Conservation (phyloP, 2,113 vertebrate genomes). For the Notarius lentiginosus region DNA sequence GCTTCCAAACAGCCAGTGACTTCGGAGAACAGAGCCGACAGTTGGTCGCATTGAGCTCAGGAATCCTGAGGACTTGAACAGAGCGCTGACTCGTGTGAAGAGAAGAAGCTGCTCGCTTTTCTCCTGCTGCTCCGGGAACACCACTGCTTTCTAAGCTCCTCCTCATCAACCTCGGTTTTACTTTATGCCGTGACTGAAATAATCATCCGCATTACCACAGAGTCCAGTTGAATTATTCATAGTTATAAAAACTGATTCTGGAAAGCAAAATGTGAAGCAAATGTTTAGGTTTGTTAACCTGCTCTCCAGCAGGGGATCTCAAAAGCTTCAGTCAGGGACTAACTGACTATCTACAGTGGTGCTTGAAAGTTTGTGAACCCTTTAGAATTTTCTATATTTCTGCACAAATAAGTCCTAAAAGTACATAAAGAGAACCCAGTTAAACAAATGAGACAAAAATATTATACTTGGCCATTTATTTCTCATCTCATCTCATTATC, state of each 20-base stretch:
- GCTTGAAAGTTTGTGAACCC: too few relatives aligned
- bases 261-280: background rate
- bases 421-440: too few relatives aligned
- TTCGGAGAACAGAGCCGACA: slow-evolving; percentile 10
- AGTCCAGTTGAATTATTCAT: background rate
- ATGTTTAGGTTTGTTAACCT: background rate
- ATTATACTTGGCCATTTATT: too few relatives aligned
- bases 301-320: background rate
- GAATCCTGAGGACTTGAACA: slow-evolving; percentile 1
- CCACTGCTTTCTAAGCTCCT: slow-evolving; percentile 30
- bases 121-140: slow-evolving; percentile 6
- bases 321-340: background rate
- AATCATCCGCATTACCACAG: background rate
- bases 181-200: background rate
- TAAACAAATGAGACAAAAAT: too few relatives aligned
- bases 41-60: slow-evolving; percentile 15
- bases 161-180: slow-evolving; percentile 13
- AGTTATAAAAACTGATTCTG: background rate
- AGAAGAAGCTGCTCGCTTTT: background rate
- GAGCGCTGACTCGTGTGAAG: background rate
- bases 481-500: too few relatives aligned
- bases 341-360: too few relatives aligned
- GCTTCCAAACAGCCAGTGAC: slow-evolving; percentile 5
- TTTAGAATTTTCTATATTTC: too few relatives aligned
- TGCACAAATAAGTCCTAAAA: too few relatives aligned